phyloP scores from a whole-genome alignment of 2,888 invertebrate genomes.

The Gymnosoma rotundatum region DNA sequence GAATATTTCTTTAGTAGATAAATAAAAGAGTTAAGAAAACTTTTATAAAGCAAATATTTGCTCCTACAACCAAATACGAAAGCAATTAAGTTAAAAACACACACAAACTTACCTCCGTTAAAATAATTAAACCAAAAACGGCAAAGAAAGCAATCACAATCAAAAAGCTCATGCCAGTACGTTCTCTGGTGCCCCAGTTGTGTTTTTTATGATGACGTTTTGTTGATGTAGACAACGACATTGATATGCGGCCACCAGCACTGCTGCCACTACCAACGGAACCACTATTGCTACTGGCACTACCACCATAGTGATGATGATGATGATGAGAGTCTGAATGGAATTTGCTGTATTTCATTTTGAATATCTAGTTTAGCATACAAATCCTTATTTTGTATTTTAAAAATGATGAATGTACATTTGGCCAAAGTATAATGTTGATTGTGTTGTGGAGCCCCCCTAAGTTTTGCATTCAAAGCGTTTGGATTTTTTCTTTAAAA shows the following conservation, averaged over 20 bases:
- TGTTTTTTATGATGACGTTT: conserved; percentile 81
- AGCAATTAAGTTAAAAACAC: conserved; percentile 2
- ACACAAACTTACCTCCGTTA: conserved; percentile 87
- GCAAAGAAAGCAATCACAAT: conserved; percentile 95
- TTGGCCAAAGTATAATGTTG: neutral
- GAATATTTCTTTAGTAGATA: too few species aligned
- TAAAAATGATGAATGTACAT: conserved; percentile 14
- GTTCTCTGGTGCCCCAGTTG: conserved; percentile 85
- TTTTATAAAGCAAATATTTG: neutral
- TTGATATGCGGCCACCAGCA: conserved; percentile 50
- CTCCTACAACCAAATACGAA: neutral
- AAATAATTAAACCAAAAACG: conserved; percentile 92
- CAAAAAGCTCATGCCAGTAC: conserved; percentile 94
- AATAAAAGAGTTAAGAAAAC: too few species aligned
- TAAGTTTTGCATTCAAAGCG: conserved; percentile 11
- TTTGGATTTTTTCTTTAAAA: conserved; percentile 18
- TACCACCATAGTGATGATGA: conserved; percentile 72
- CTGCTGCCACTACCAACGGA: conserved; percentile 59
- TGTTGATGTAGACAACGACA: conserved; percentile 65
- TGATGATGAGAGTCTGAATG: conserved; percentile 73
- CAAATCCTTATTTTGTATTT: conserved; percentile 38
- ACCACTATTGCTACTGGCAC: conserved; percentile 36
- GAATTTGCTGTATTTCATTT: conserved; percentile 67
- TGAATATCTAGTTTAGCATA: neutral
- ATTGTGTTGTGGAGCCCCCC: conserved; percentile 59